These are phyloP conservation scores for Acanthopagrus latus DNA, from an alignment of 2,797 vertebrate species.

Conservation along the genomic window DNA sequence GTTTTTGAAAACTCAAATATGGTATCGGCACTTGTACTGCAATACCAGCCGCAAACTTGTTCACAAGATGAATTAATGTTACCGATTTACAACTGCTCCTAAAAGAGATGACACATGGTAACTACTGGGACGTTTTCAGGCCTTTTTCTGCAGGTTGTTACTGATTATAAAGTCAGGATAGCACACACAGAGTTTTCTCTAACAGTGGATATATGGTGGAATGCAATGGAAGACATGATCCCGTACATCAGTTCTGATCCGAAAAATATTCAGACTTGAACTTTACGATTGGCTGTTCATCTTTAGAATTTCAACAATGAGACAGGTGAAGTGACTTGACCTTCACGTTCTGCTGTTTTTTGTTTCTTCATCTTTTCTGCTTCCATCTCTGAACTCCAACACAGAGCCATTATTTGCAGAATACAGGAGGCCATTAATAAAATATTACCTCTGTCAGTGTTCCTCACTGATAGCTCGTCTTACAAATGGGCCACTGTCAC, in stretches of 20 bases:
- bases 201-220: not conserved
- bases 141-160: not conserved
- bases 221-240: not conserved
- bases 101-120: too few relatives aligned
- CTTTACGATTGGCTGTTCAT: too few relatives aligned
- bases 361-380: constrained; percentile 1
- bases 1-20: not conserved
- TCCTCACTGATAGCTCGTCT: constrained; percentile 47
- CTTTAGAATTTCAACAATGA: not conserved
- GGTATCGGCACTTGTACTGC: not conserved
- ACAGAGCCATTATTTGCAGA: constrained; percentile 19
- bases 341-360: not conserved
- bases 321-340: not conserved
- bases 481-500: constrained; percentile 55
- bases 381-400: not conserved
- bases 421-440: constrained; percentile 52
- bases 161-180: too few relatives aligned
- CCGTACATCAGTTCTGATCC: not conserved
- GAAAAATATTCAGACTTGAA: not conserved
- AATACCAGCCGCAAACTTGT: too few relatives aligned
- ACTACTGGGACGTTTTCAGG: not conserved
- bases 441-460: constrained; percentile 47
- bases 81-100: not conserved
- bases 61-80: too few relatives aligned
- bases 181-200: not conserved